Conservation (phyloP, 2,888 invertebrate species). For the Melinaea marsaeus region DNA sequence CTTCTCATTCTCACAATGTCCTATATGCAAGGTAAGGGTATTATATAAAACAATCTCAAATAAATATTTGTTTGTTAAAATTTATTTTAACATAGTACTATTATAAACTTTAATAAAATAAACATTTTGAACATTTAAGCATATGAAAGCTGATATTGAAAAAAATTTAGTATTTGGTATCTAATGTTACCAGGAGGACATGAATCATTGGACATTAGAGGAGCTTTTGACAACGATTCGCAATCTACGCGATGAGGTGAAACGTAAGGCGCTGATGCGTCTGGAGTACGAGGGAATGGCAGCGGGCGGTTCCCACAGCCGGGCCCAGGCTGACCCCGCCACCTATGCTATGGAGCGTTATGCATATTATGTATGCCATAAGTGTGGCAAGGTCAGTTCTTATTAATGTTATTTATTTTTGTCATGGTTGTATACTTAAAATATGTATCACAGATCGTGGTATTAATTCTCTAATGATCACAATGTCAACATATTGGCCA, state of each 20-base stretch:
- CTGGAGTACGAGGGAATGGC: constrained; percentile 96
- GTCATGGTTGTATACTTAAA: too few species aligned
- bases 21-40: constrained; percentile 91
- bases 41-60: neutral
- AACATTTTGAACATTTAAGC: too few species aligned
- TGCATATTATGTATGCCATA: constrained; percentile 98
- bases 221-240: constrained; percentile 89
- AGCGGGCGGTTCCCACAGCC: constrained; percentile 82
- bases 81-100: too few species aligned
- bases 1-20: constrained; percentile 96
- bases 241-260: constrained; percentile 91
- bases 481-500: too few species aligned
- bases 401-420: neutral
- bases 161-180: too few species aligned
- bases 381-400: constrained; percentile 87
- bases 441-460: too few species aligned
- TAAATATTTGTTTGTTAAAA: neutral
- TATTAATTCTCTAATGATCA: too few species aligned
- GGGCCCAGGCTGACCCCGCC: constrained; percentile 87
- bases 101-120: too few species aligned
- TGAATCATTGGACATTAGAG: constrained; percentile 88
- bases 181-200: constrained; percentile 79
- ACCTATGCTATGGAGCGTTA: constrained; percentile 97
- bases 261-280: constrained; percentile 95
- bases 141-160: too few species aligned